Evolutionary conservation across 2,797 vertebrate genomes (phyloP), one percentile per base, ranked within the genome.

Genomic region (Sebastes steindachneri): DNA sequence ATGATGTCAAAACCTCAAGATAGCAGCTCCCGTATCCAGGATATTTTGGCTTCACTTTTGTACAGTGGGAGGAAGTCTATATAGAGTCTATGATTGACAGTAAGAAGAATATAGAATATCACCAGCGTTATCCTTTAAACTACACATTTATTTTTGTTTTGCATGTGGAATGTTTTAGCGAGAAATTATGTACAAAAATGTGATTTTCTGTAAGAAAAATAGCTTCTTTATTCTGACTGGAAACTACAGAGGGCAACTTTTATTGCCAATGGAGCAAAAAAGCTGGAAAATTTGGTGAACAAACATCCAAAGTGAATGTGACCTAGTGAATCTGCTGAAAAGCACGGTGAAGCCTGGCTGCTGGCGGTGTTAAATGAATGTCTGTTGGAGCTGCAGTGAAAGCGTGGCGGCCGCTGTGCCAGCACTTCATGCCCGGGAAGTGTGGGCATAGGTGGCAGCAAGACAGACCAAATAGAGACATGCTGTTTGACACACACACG

Each of bases 381-480:
- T 68, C 68, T 85, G 82, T 64, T 77, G 31, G 35, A 72, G 73
- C 33, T 68, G 73, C 35, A 5, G 65, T 68, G 58, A 72, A 65
- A 64, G 48, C 9, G 12, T 48, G 60, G 73, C 28, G 9, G 28
- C 31, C 0, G 14, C 37, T 6, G 37, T 45, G 80, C 60, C 74
- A 89, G 15, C 51, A 41, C 75, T 31, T 77, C 67, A 79, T 80
- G 57, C 59, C 71, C 9, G 14, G 12, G 53, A 65, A 54, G 74
- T 68, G 83, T 77, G 69, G 73, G 72, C 77, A 88, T 67, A 51
- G 75, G 58, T 85, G 77, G 63, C 69, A 85, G 71, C 75, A 79
- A 75, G 57, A 60, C 84, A 77, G 77, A 86, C 81, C 80, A 88
- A 89, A 91, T 67, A 91, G 75, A 85, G 86, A 78, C 63, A 64